Percentiles rank a stretch among this genome's conserved stretches.
phyloP scores from a whole-genome alignment of 1,140 invertebrate genomes.

The Pogonomyrmex californicus region DNA sequence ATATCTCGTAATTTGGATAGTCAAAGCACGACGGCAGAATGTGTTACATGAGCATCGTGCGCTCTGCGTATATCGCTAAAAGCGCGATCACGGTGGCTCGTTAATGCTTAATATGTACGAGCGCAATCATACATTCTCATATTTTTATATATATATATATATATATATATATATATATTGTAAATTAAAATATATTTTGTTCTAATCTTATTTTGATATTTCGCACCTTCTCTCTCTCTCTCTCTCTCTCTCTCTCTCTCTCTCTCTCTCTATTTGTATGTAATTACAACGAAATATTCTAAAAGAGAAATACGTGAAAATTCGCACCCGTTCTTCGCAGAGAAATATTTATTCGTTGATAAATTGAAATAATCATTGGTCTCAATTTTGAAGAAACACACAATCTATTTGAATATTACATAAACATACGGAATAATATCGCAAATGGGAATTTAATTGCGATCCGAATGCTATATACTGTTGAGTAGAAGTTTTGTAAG shows the following conservation, averaged over 20 bases:
- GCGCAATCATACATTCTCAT: background rate
- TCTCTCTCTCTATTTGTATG: background rate
- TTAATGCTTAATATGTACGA: slow-evolving; percentile 46
- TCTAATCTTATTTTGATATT: background rate
- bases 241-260: no score
- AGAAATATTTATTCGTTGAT: background rate
- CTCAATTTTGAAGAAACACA: background rate
- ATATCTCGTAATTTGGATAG: slow-evolving; percentile 75
- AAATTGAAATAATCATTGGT: background rate
- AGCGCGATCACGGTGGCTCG: slow-evolving; percentile 45
- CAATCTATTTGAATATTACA: slow-evolving; percentile 3
- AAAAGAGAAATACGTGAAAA: background rate
- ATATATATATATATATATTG: no score
- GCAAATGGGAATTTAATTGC: slow-evolving; percentile 13
- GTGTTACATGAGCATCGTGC: slow-evolving; percentile 53
- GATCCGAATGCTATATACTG: background rate
- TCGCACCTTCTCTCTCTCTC: background rate
- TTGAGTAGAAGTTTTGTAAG: background rate
- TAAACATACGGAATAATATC: background rate
- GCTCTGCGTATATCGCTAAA: slow-evolving; percentile 39
- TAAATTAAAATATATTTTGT: background rate
- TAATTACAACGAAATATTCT: background rate
- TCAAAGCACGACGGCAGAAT: slow-evolving; percentile 66
- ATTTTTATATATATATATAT: slow-evolving; percentile 36
- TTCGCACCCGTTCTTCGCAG: background rate